A percentile compares a stretch with the other conserved stretches of the same genome.
Conservation (phyloP, 2,113 vertebrate species). For the Pipa parva region DNA sequence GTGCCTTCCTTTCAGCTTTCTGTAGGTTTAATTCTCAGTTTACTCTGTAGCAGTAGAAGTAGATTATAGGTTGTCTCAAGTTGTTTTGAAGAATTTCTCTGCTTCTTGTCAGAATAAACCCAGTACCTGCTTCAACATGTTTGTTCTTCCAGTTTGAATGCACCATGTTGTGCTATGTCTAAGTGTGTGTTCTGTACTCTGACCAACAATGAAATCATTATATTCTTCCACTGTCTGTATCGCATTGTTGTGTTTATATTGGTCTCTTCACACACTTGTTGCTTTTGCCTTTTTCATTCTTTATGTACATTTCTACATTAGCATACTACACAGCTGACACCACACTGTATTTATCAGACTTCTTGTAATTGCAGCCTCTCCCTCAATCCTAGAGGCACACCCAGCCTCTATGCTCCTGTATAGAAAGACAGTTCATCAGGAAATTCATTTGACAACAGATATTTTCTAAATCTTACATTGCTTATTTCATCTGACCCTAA, state of each 20-base stretch:
- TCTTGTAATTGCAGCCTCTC: constrained; percentile 40
- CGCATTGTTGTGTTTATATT: no score
- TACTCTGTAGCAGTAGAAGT: no score
- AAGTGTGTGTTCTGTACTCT: neutral
- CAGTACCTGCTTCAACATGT: constrained; percentile 13
- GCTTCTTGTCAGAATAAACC: no score
- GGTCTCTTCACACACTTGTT: neutral
- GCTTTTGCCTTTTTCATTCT: neutral
- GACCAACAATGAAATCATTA: neutral
- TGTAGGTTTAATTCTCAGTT: no score
- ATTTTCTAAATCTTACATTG: constrained; percentile 12
- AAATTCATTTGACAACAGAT: constrained; percentile 7
- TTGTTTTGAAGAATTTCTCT: no score
- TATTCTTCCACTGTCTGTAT: neutral
- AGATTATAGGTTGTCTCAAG: no score
- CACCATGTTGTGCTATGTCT: neutral
- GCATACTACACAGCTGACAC: constrained; percentile 36
- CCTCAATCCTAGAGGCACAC: constrained; percentile 31
- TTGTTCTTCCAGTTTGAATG: neutral
- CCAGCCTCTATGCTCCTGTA: constrained; percentile 21
- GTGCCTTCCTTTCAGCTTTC: no score
- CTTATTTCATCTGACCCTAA: neutral
- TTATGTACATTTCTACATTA: constrained; percentile 9
- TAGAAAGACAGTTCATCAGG: constrained; percentile 9
- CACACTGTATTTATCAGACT: constrained; percentile 23